Evolutionary conservation across 2,113 vertebrate species (phyloP).

Genomic region (Smithornis capensis): DNA sequence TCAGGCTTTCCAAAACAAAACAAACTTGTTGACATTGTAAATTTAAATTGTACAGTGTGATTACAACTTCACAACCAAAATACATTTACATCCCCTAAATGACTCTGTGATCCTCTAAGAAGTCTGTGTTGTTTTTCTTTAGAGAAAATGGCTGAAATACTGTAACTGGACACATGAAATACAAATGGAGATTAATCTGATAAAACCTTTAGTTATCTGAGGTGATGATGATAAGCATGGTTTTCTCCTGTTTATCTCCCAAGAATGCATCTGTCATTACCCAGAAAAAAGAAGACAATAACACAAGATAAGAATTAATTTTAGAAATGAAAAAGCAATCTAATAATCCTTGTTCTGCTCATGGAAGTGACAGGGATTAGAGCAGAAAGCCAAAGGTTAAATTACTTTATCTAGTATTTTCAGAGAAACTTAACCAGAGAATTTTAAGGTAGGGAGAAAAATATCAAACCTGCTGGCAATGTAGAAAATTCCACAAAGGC

Average conservation of each 20-base stretch:
- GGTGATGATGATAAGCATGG: background rate
- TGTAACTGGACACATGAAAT: background rate
- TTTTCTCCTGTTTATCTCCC: background rate
- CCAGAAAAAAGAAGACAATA: background rate
- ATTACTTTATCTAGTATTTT: background rate
- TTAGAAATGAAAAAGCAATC: background rate
- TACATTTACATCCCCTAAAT: background rate
- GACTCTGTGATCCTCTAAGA: background rate
- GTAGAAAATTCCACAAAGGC: slow-evolving; percentile 94
- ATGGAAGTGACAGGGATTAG: background rate
- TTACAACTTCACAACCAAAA: background rate
- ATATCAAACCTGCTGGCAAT: slow-evolving; percentile 87
- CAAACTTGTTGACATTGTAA: background rate
- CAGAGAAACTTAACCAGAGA: background rate
- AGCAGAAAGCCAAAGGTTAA: background rate
- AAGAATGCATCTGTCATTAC: background rate
- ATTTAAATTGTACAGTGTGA: background rate
- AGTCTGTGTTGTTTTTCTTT: background rate
- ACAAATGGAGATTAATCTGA: background rate
- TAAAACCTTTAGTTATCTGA: background rate
- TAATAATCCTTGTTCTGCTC: background rate
- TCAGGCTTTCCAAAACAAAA: background rate
- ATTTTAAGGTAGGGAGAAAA: background rate
- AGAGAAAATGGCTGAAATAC: background rate
- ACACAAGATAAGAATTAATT: background rate